phyloP scores from a whole-genome alignment of 64 coral and sea anemone genomes.

The Montipora sp. region DNA sequence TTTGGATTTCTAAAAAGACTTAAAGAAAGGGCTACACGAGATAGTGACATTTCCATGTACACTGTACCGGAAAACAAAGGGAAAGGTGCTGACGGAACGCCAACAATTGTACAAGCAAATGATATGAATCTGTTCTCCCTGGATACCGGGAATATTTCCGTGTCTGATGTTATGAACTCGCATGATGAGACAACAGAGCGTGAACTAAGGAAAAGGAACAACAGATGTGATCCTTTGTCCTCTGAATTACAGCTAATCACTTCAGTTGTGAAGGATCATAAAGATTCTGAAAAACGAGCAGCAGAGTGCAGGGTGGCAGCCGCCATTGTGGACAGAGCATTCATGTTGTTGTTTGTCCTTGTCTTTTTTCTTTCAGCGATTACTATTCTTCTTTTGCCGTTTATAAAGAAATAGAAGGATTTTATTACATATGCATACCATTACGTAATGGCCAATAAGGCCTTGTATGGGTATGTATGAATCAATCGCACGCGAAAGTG shows the following conservation, averaged over 20 bases:
- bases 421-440: neutral
- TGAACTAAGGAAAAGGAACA: neutral
- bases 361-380: conserved; percentile 72
- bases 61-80: neutral
- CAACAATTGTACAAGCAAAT: neutral
- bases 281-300: conserved; percentile 27
- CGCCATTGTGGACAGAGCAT: conserved; percentile 82
- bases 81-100: neutral
- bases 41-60: conserved; percentile 25
- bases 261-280: conserved; percentile 39
- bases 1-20: conserved; percentile 7
- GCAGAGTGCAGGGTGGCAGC: conserved; percentile 73
- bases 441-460: neutral
- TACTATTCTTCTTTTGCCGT: conserved; percentile 69
- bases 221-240: neutral
- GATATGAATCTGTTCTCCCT: neutral
- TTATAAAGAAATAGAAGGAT: neutral
- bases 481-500: neutral
- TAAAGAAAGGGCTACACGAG: neutral
- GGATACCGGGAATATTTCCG: neutral
- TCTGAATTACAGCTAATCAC: conserved; percentile 61
- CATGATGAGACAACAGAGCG: neutral
- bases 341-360: conserved; percentile 75
- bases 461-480: neutral
- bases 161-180: neutral